Conservation (phyloP, 1,140 invertebrate genomes). For the Drosophila gunungcola region DNA sequence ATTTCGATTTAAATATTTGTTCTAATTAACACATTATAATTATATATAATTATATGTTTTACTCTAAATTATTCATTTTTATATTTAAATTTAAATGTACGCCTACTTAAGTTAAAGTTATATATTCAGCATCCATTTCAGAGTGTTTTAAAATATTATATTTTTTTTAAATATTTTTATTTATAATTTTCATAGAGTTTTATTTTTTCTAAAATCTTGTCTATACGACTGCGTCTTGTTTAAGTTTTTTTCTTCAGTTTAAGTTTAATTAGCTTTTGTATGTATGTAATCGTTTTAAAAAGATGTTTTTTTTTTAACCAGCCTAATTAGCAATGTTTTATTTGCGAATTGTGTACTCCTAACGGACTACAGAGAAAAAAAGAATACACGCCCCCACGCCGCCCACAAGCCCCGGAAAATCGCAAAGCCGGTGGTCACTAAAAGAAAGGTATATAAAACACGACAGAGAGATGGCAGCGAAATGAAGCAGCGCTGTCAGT, state of each 20-base stretch:
- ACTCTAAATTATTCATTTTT: too few species aligned
- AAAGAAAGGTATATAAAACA: neutral
- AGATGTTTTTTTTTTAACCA: neutral
- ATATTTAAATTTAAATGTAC: too few species aligned
- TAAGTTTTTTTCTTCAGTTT: too few species aligned
- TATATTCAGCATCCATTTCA: too few species aligned
- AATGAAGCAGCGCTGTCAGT: conserved; percentile 24
- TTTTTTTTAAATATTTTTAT: neutral
- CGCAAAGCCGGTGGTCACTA: conserved; percentile 33
- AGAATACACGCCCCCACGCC: conserved; percentile 3
- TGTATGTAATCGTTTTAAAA: too few species aligned
- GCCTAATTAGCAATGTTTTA: conserved; percentile 33
- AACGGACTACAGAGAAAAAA: neutral
- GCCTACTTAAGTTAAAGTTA: too few species aligned
- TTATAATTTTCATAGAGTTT: neutral
- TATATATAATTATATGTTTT: too few species aligned
- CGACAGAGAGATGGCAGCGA: neutral
- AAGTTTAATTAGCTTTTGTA: too few species aligned
- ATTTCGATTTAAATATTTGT: too few species aligned
- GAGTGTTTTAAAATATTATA: neutral
- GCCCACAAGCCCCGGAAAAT: conserved; percentile 18
- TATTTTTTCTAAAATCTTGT: neutral
- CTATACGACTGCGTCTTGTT: too few species aligned
- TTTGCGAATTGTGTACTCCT: conserved; percentile 37
- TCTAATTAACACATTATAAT: too few species aligned